A percentile compares a stretch with the other conserved stretches of the same genome.
phyloP scores from a whole-genome alignment of 2,797 vertebrate species.

The Poecilia picta region DNA sequence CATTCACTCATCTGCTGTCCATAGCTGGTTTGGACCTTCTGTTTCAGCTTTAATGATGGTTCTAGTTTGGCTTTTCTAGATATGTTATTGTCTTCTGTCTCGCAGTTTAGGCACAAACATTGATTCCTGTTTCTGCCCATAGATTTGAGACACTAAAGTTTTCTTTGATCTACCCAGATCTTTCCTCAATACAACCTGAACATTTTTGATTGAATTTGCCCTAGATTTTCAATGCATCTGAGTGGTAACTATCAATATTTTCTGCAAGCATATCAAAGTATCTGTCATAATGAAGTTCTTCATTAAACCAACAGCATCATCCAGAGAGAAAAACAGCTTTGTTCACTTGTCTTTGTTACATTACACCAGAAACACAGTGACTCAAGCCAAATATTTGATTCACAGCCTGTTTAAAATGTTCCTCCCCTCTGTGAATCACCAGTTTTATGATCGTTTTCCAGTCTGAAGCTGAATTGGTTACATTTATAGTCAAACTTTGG shows the following conservation, averaged over 20 bases:
- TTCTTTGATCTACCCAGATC: neutral
- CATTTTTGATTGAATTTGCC: neutral
- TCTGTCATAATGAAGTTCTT: neutral
- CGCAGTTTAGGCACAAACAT: neutral
- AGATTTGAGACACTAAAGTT: neutral
- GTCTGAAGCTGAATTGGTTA: conserved; percentile 58
- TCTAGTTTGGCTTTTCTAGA: conserved; percentile 4
- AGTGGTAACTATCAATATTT: neutral
- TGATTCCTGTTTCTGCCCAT: neutral
- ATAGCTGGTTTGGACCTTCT: neutral
- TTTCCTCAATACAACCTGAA: neutral
- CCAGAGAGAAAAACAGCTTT: conserved; percentile 3
- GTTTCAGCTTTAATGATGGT: neutral
- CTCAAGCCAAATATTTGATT: conserved; percentile 6
- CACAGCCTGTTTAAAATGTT: conserved; percentile 18
- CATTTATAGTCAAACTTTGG: conserved; percentile 60
- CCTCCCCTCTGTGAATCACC: conserved; percentile 26
- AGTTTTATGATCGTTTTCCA: conserved; percentile 36
- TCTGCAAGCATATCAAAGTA: neutral
- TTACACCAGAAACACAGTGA: conserved; percentile 13
- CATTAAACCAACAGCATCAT: neutral
- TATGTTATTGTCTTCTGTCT: neutral
- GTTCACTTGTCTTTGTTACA: neutral
- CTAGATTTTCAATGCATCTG: neutral
- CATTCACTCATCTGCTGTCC: neutral